phyloP scores from a whole-genome alignment of 2,113 vertebrate genomes.

The Hemiprocne comata region DNA sequence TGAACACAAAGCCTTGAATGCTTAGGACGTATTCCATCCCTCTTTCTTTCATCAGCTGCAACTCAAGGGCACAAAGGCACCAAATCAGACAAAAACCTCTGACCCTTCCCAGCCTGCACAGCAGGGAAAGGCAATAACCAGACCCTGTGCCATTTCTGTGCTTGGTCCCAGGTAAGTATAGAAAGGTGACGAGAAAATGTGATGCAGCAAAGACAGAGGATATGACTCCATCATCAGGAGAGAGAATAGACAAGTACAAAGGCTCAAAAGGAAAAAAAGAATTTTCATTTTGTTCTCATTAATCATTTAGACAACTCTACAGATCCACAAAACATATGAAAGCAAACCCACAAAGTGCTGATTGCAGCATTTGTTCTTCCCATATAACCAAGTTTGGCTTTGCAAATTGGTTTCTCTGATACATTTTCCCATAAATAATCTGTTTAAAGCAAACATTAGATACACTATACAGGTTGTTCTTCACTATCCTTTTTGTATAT shows the following conservation, averaged over 20 bases:
- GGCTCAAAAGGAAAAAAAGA: background rate
- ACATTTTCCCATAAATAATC: slow-evolving; percentile 40
- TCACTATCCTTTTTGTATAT: background rate
- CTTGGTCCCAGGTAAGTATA: background rate
- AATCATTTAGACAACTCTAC: slow-evolving; percentile 22
- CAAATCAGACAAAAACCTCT: background rate
- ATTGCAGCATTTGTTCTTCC: background rate
- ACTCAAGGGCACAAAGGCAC: background rate
- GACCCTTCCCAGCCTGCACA: background rate
- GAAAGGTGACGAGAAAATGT: background rate
- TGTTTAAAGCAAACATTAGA: background rate
- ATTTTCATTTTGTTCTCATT: background rate
- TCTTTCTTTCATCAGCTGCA: background rate
- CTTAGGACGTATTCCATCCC: background rate
- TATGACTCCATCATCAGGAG: slow-evolving; percentile 32
- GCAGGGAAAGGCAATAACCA: background rate
- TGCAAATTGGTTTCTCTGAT: slow-evolving; percentile 36
- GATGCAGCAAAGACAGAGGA: background rate
- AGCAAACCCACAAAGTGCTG: background rate
- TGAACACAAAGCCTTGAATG: background rate
- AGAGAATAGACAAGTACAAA: slow-evolving; percentile 5
- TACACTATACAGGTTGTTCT: background rate
- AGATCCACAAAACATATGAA: background rate
- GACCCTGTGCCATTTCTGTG: rapidly evolving
- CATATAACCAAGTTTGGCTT: background rate